Evolutionary conservation across 1,140 invertebrate genomes (phyloP).

Genomic region (Charaxes varanes): DNA sequence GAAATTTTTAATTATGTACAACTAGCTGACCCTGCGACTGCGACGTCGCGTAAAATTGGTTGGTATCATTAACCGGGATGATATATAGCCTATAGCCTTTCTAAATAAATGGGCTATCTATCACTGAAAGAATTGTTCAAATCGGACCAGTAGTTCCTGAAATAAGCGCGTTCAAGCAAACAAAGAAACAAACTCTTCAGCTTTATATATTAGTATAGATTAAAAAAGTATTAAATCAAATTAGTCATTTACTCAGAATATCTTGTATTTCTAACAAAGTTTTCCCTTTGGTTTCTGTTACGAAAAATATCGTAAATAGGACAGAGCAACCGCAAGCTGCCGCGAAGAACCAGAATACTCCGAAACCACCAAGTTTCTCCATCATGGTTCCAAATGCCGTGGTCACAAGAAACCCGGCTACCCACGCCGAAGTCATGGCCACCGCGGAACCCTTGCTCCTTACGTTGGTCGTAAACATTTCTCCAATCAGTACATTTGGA

Average conservation of each 20-base stretch:
- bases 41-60: too few relatives aligned
- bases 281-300: conserved; percentile 77
- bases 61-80: too few relatives aligned
- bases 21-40: too few relatives aligned
- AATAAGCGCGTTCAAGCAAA: too few relatives aligned
- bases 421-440: conserved; percentile 11
- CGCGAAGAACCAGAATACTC: conserved; percentile 29
- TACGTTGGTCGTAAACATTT: conserved; percentile 18
- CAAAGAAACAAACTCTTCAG: too few relatives aligned
- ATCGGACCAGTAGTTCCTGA: too few relatives aligned
- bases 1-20: too few relatives aligned
- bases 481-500: conserved; percentile 13
- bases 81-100: too few relatives aligned
- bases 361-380: conserved; percentile 25
- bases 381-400: conserved; percentile 22
- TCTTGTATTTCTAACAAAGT: conserved; percentile 68
- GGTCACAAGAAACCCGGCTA: conserved; percentile 12
- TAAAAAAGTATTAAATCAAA: too few relatives aligned
- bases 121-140: too few relatives aligned
- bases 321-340: conserved; percentile 41
- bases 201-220: too few relatives aligned
- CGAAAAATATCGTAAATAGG: conserved; percentile 67
- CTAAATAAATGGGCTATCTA: too few relatives aligned
- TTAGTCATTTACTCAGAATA: neutral
- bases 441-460: conserved; percentile 15